These are phyloP conservation scores for Sus cebifrons DNA, from an alignment of 2,797 vertebrate genomes.

Conservation along the genomic window DNA sequence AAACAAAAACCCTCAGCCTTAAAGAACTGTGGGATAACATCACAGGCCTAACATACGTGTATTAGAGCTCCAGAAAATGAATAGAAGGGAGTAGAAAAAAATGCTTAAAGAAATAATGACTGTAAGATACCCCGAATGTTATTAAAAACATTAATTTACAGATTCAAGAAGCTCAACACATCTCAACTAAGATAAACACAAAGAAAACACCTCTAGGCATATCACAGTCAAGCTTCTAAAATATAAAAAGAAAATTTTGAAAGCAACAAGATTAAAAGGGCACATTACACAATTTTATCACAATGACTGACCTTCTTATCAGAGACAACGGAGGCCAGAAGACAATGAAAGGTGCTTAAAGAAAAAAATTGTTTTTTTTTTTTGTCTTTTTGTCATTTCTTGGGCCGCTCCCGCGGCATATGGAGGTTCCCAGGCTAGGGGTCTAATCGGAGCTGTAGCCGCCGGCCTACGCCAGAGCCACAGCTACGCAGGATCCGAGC, in stretches of 20 bases:
- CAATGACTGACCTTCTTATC: not conserved
- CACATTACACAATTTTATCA: not conserved
- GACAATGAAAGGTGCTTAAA: not conserved
- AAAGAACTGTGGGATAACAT: not conserved
- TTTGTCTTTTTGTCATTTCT: too few species aligned
- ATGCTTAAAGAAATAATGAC: not conserved
- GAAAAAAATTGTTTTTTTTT: not conserved
- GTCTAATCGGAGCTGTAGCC: too few species aligned
- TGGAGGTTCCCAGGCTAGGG: too few species aligned
- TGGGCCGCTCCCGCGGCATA: too few species aligned
- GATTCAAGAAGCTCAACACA: constrained; percentile 31
- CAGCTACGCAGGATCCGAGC: too few species aligned
- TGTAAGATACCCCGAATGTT: not conserved
- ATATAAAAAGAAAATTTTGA: not conserved
- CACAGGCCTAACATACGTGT: not conserved
- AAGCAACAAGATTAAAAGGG: not conserved
- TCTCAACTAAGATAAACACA: not conserved
- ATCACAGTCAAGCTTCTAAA: not conserved
- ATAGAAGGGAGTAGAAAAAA: not conserved
- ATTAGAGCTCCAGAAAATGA: not conserved
- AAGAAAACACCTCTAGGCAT: not conserved
- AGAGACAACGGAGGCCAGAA: constrained; percentile 5
- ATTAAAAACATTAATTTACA: not conserved
- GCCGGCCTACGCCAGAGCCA: too few species aligned
- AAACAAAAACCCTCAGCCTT: not conserved